Evolutionary conservation across 92 coral and sea anemone genomes (phyloP), one percentile per base, ranked within the genome.

Genomic region (Epizoanthus scotinus): DNA sequence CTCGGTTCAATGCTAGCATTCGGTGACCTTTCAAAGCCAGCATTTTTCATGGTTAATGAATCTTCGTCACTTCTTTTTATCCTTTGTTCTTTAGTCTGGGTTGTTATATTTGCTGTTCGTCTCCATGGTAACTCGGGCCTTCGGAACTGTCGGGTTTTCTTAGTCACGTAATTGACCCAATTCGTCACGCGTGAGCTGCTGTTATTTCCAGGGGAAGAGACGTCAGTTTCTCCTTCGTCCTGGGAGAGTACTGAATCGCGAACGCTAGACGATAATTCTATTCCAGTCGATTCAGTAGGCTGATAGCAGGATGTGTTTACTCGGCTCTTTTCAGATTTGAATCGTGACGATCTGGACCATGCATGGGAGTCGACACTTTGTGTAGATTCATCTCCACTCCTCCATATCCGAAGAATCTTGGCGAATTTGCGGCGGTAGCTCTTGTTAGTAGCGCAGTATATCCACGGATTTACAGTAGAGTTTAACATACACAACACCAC

Each of bases 401-500:
- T 71, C 89, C 85, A 80, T 60, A 81, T 58, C 12, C 78, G 22
- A 14, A 88, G 75, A 31, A 80, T 55, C 54, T 50, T 53, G 22
- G 59, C 60, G 31, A 93, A 85, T 54, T 89, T 85, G 44, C 79
- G 78, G 19, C 97, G 60, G 85, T 90, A 93, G 7, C 83, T 83
- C 14, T 84, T 89, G 80, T 91, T 93, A 10, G 98, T 88, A 36
- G 78, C 92, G 63, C 89, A 91, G 77, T 93, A 93, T 6, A 93
- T 89, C 91, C 94, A 88, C 5, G 98, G 98, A 78, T 93, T 93
- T n/a, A 93, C 79, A 58, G 92, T 84, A 0, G 94, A 88, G 68
- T 89, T 93, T 21, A 91, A 82, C 92, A 93, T 91, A 52, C 92
- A 86, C 28, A 93, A 28, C 8, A 86, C 90, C 27, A 93, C 94